Evolutionary conservation across 2,797 vertebrate genomes (phyloP).

Genomic region (Pangasius mekongensis): DNA sequence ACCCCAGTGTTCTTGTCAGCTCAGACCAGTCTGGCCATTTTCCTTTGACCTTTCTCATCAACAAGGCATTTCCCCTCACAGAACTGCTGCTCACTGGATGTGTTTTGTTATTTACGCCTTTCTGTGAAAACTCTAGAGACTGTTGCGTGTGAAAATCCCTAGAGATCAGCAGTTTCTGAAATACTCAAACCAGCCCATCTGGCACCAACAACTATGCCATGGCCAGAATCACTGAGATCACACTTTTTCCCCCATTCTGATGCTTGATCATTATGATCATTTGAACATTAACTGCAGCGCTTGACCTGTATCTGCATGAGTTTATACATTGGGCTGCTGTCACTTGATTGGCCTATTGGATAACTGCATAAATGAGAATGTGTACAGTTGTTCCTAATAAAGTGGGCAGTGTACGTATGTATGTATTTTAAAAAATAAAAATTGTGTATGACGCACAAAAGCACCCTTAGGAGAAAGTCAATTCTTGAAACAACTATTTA

Average conservation of each 20-base stretch:
- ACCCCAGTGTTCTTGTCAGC: not conserved
- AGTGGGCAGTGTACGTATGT: not conserved
- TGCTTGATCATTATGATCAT: not conserved
- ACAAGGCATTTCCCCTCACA: not conserved
- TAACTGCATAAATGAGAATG: not conserved
- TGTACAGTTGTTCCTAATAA: not conserved
- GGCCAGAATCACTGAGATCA: not conserved
- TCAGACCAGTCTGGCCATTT: not conserved
- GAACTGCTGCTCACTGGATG: not conserved
- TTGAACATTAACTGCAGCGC: not conserved
- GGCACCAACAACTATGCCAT: not conserved
- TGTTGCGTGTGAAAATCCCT: not conserved
- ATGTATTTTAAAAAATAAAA: not conserved
- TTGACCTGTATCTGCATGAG: not conserved
- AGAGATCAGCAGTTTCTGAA: not conserved
- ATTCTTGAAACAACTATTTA: not conserved
- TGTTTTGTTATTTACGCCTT: not conserved
- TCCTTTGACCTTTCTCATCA: not conserved
- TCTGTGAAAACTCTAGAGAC: not conserved
- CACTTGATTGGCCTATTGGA: not conserved
- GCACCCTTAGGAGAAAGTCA: not conserved
- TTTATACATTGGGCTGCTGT: not conserved
- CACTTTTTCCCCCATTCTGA: not conserved
- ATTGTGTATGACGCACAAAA: not conserved
- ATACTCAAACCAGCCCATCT: not conserved